Percentiles rank a stretch among this genome's conserved stretches.
Evolutionary conservation across 2,113 vertebrate species (phyloP).

Genomic region (Nyctereutes procyonoides): DNA sequence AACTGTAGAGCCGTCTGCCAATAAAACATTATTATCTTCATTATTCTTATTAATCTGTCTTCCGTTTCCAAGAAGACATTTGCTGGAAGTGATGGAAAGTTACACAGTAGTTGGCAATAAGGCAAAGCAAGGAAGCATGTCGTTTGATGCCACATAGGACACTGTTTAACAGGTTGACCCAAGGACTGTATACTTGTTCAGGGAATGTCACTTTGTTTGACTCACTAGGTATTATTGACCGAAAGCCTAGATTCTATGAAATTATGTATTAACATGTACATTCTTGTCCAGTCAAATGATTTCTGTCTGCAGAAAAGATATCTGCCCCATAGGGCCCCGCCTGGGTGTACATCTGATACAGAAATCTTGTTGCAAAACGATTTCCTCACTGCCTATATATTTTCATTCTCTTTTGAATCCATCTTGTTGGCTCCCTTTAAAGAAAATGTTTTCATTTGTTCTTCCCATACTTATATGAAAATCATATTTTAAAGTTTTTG

Average conservation of each 20-base stretch:
- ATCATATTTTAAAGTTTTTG: neutral
- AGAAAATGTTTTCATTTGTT: neutral
- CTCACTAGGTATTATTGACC: neutral
- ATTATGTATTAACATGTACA: neutral
- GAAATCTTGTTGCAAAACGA: neutral
- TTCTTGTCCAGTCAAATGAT: neutral
- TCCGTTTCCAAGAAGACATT: neutral
- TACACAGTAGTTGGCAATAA: slow-evolving; percentile 35
- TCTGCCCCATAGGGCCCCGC: neutral
- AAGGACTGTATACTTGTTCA: neutral
- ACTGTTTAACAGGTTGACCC: neutral
- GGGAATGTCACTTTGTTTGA: neutral
- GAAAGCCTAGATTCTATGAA: neutral
- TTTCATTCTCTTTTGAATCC: neutral
- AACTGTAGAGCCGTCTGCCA: neutral
- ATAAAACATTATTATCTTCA: neutral
- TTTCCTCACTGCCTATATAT: neutral
- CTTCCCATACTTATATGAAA: neutral
- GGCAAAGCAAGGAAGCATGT: neutral
- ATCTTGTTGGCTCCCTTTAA: neutral
- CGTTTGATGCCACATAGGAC: neutral
- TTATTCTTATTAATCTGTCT: neutral
- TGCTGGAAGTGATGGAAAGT: neutral
- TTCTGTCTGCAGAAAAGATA: neutral
- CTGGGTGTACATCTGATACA: neutral